These are phyloP conservation scores for Cryptus armator DNA, from an alignment of 2,888 invertebrate genomes.

Conservation along the genomic window DNA sequence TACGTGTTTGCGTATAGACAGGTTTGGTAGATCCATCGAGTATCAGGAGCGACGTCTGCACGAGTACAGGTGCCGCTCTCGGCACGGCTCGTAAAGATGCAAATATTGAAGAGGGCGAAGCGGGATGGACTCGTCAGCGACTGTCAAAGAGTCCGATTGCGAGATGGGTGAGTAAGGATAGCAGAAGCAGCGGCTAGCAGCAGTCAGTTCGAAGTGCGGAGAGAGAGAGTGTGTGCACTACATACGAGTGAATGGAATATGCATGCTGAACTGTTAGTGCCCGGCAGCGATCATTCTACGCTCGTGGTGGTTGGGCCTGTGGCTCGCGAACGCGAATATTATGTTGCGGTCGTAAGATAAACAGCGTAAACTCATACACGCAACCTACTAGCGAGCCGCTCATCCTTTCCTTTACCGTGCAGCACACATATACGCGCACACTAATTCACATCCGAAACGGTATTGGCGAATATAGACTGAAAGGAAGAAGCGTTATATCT, in stretches of 20 bases:
- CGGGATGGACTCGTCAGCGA: constrained; percentile 81
- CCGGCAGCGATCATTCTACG: constrained; percentile 63
- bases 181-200: background rate
- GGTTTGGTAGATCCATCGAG: constrained; percentile 48
- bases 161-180: constrained; percentile 70
- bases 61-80: constrained; percentile 66
- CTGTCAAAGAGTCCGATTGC: constrained; percentile 81
- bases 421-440: constrained; percentile 8
- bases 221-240: constrained; percentile 18
- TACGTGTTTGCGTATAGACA: constrained; percentile 31
- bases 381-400: constrained; percentile 28
- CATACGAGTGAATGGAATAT: constrained; percentile 42
- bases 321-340: constrained; percentile 73
- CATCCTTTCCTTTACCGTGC: constrained; percentile 45
- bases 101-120: constrained; percentile 75
- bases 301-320: constrained; percentile 36
- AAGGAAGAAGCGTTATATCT: constrained; percentile 30
- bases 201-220: background rate
- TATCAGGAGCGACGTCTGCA: constrained; percentile 34
- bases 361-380: constrained; percentile 73
- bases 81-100: constrained; percentile 82
- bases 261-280: constrained; percentile 57
- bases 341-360: constrained; percentile 79
- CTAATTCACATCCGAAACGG: constrained; percentile 35
- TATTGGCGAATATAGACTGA: constrained; percentile 16